These are phyloP conservation scores for Pollenia griseotomentosa DNA, from an alignment of 2,888 invertebrate species.

Conservation along the genomic window DNA sequence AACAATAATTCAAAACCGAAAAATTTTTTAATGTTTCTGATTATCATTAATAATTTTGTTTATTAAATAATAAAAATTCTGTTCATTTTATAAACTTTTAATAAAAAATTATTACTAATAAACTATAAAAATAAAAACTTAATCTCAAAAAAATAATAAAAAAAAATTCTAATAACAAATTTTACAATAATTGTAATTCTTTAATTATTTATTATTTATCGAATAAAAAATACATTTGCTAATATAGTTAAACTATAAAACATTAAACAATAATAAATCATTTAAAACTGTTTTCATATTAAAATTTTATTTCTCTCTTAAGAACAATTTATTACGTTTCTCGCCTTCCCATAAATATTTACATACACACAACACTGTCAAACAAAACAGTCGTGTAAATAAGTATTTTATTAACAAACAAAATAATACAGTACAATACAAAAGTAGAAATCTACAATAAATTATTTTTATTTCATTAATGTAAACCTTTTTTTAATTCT, in stretches of 20 bases:
- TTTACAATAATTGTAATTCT: conserved; percentile 56
- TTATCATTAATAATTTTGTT: conserved; percentile 65
- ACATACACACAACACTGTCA: conserved; percentile 43
- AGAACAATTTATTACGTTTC: conserved; percentile 29
- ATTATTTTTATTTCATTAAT: conserved; percentile 43
- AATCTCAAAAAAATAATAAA: conserved; percentile 56
- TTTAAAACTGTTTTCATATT: conserved; percentile 10
- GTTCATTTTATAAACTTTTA: conserved; percentile 66
- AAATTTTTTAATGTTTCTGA: conserved; percentile 40
- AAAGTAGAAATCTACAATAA: conserved; percentile 43
- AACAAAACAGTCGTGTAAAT: conserved; percentile 22
- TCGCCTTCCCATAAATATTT: conserved; percentile 47
- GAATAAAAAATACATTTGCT: conserved; percentile 62
- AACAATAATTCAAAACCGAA: not conserved
- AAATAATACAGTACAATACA: conserved; percentile 40
- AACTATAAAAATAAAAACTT: conserved; percentile 67
- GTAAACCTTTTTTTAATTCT: conserved; percentile 29
- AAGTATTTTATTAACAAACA: conserved; percentile 55
- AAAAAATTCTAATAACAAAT: conserved; percentile 69
- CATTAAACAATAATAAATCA: conserved; percentile 54
- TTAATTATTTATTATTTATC: conserved; percentile 42
- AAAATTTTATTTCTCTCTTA: conserved; percentile 20
- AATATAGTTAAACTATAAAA: conserved; percentile 64
- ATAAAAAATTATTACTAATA: conserved; percentile 63
- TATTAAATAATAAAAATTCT: conserved; percentile 67